These are phyloP conservation scores for Phrynocephalus forsythii DNA, from an alignment of 2,797 vertebrate species.

Conservation along the genomic window DNA sequence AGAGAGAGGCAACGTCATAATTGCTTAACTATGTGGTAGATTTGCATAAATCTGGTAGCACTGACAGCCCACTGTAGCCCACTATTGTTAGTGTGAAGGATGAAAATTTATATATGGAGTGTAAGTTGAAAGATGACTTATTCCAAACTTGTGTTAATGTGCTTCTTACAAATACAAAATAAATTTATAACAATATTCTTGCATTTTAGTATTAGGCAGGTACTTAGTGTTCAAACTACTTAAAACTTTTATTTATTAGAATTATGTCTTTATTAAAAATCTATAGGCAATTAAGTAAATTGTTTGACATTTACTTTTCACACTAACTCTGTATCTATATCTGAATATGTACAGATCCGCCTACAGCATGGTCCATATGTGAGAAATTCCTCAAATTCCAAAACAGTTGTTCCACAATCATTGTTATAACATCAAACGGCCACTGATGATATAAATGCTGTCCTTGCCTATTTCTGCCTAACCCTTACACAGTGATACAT, in stretches of 20 bases:
- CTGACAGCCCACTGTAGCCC: constrained; percentile 42
- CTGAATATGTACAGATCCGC: background rate
- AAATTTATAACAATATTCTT: constrained; percentile 29
- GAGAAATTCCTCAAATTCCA: constrained; percentile 52
- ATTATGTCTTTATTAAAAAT: background rate
- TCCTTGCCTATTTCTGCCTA: constrained; percentile 54
- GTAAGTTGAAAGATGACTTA: constrained; percentile 40
- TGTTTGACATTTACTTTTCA: background rate
- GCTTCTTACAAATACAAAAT: constrained; percentile 45
- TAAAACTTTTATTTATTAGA: background rate
- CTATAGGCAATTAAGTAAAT: background rate
- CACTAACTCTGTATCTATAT: background rate
- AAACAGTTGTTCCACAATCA: constrained; percentile 54
- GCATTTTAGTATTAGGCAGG: constrained; percentile 36
- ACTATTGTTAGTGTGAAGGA: constrained; percentile 34
- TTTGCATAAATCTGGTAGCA: constrained; percentile 51
- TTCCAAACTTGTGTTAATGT: constrained; percentile 53
- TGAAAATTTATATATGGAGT: constrained; percentile 53
- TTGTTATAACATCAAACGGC: constrained; percentile 48
- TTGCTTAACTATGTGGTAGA: constrained; percentile 48
- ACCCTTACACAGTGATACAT: constrained; percentile 43
- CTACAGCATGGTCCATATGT: background rate
- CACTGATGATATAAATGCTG: constrained; percentile 48
- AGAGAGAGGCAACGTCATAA: constrained; percentile 43
- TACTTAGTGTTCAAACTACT: background rate